phyloP scores from a whole-genome alignment of 2,888 invertebrate species.

The Cephonodes hylas region DNA sequence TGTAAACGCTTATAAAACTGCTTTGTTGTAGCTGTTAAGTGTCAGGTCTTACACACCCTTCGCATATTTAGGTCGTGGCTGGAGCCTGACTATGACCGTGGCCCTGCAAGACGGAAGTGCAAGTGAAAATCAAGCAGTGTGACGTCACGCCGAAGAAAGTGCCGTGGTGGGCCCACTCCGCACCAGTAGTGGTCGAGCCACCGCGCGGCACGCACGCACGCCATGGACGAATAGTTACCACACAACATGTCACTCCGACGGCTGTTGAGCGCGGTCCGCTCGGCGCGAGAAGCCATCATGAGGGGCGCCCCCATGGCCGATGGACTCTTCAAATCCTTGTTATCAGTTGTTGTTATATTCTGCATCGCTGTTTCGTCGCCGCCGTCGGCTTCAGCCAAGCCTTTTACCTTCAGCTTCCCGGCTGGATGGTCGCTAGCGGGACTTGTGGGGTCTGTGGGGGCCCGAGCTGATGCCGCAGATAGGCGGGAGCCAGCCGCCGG shows the following conservation, averaged over 20 bases:
- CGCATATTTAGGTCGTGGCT: neutral
- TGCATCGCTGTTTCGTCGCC: slow-evolving; percentile 73
- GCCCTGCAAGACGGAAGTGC: neutral
- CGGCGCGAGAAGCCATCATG: slow-evolving; percentile 63
- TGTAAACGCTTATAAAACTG: too few relatives aligned
- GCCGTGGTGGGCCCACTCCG: slow-evolving; percentile 21
- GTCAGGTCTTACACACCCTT: neutral
- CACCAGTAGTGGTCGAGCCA: slow-evolving; percentile 47
- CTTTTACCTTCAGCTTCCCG: slow-evolving; percentile 72
- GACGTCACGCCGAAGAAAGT: slow-evolving; percentile 48
- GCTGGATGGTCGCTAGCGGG: slow-evolving; percentile 75
- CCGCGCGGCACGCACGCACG: slow-evolving; percentile 51
- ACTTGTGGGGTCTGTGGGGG: slow-evolving; percentile 65
- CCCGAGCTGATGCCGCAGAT: slow-evolving; percentile 55
- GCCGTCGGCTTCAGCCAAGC: slow-evolving; percentile 70
- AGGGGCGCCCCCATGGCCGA: slow-evolving; percentile 68
- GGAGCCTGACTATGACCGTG: neutral
- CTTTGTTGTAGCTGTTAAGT: too few relatives aligned
- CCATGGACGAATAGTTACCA: slow-evolving; percentile 38
- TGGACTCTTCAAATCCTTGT: slow-evolving; percentile 63
- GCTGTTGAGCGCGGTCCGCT: slow-evolving; percentile 64
- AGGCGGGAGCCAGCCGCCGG: slow-evolving; percentile 61
- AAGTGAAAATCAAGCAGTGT: slow-evolving; percentile 35
- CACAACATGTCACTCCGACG: slow-evolving; percentile 63
- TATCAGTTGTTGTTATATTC: slow-evolving; percentile 67